Evolutionary conservation across 2,113 vertebrate species (phyloP).

Genomic region (Phylloscopus whistleri): DNA sequence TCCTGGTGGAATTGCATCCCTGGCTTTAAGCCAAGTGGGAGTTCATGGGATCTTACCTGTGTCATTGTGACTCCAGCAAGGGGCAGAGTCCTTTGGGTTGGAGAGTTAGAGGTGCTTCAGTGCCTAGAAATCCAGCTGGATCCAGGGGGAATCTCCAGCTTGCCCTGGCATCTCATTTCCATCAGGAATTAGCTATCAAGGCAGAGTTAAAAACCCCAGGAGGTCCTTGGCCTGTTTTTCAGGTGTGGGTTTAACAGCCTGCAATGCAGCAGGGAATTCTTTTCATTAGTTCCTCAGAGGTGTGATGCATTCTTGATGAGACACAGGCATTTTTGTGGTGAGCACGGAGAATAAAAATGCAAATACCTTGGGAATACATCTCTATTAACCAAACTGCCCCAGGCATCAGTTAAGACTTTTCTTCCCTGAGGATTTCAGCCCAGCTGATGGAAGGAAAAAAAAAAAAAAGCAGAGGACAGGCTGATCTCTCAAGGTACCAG

Average conservation of each 20-base stretch:
- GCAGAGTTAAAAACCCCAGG: background rate
- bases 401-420: background rate
- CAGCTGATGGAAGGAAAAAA: background rate
- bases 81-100: background rate
- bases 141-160: background rate
- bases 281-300: background rate
- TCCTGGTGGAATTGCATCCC: background rate
- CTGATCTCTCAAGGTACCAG: background rate
- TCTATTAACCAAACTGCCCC: background rate
- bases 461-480: background rate
- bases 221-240: background rate
- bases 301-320: background rate
- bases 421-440: background rate
- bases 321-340: background rate
- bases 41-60: background rate
- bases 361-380: background rate
- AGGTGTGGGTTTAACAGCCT: background rate
- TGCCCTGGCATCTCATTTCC: background rate
- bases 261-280: background rate
- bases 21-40: background rate
- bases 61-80: background rate
- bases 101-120: background rate
- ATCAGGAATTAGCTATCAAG: background rate
- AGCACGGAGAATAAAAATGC: accelerated
- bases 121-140: background rate